These are phyloP conservation scores for Hormaphis cornu DNA, from an alignment of 1,140 invertebrate species.

Conservation along the genomic window DNA sequence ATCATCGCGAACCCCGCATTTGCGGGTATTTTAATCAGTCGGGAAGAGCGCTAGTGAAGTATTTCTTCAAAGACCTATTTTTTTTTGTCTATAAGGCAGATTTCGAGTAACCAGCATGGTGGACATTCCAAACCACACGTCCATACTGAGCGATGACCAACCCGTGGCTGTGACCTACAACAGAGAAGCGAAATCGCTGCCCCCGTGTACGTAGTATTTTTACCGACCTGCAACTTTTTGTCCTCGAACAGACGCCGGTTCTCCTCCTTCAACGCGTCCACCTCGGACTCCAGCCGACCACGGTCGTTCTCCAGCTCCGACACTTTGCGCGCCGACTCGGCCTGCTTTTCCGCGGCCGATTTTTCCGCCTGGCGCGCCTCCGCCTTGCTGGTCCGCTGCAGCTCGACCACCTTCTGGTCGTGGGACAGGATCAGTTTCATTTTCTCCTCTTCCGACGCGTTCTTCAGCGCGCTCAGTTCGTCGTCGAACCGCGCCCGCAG, in stretches of 20 bases:
- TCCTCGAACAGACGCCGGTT: neutral
- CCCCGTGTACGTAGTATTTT: too few species aligned
- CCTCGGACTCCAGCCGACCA: neutral
- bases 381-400: conserved; percentile 3
- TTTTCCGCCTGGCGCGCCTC: neutral
- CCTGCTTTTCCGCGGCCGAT: neutral
- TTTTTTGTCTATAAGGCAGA: too few species aligned
- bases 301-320: neutral
- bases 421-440: conserved; percentile 36
- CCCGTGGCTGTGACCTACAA: too few species aligned
- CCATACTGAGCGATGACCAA: too few species aligned
- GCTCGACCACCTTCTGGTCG: conserved; percentile 33
- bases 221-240: conserved; percentile 11
- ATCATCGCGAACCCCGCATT: too few species aligned
- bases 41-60: too few species aligned
- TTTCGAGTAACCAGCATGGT: too few species aligned
- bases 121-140: too few species aligned
- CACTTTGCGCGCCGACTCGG: neutral
- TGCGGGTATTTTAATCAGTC: too few species aligned
- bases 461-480: conserved; percentile 30
- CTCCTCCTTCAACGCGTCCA: neutral
- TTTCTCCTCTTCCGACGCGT: conserved; percentile 38
- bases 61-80: too few species aligned
- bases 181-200: too few species aligned
- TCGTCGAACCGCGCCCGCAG: conserved; percentile 30